phyloP scores from a whole-genome alignment of 2,888 invertebrate species.

The Cloeon dipterum region DNA sequence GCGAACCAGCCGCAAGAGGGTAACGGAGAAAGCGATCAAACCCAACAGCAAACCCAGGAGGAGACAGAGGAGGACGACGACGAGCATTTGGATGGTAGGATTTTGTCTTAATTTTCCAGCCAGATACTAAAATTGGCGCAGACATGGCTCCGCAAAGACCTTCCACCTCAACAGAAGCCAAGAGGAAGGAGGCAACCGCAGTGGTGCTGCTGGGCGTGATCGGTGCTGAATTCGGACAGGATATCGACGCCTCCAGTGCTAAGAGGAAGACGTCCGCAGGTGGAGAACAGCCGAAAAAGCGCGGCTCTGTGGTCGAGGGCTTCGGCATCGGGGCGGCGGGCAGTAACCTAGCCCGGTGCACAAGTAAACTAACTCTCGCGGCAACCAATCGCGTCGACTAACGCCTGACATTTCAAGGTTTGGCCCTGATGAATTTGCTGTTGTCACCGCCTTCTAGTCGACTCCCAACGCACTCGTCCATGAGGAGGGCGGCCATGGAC shows the following conservation, averaged over 20 bases:
- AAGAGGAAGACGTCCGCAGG: slow-evolving; percentile 9
- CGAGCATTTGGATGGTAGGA: slow-evolving; percentile 44
- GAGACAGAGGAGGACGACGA: slow-evolving; percentile 65
- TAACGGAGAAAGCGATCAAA: neutral
- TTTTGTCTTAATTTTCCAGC: neutral
- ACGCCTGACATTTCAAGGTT: slow-evolving; percentile 19
- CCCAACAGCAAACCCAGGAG: slow-evolving; percentile 25
- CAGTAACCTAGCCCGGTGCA: slow-evolving; percentile 72
- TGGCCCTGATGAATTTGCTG: slow-evolving; percentile 81
- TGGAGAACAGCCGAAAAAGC: slow-evolving; percentile 29
- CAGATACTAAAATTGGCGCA: neutral
- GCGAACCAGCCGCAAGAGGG: slow-evolving; percentile 6
- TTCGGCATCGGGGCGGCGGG: slow-evolving; percentile 70
- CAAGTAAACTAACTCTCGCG: slow-evolving; percentile 35
- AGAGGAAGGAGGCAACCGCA: slow-evolving; percentile 89
- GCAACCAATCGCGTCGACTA: neutral
- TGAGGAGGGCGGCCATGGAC: slow-evolving; percentile 89
- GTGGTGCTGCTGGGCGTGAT: slow-evolving; percentile 92
- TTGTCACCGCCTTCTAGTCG: slow-evolving; percentile 65
- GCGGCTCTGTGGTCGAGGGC: slow-evolving; percentile 62
- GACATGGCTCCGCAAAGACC: slow-evolving; percentile 44
- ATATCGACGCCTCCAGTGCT: slow-evolving; percentile 34
- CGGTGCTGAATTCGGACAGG: slow-evolving; percentile 95
- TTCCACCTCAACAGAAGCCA: slow-evolving; percentile 63
- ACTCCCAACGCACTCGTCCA: slow-evolving; percentile 77